These are phyloP conservation scores for Desoria tigrina DNA, from an alignment of 2,888 invertebrate genomes.

Conservation along the genomic window DNA sequence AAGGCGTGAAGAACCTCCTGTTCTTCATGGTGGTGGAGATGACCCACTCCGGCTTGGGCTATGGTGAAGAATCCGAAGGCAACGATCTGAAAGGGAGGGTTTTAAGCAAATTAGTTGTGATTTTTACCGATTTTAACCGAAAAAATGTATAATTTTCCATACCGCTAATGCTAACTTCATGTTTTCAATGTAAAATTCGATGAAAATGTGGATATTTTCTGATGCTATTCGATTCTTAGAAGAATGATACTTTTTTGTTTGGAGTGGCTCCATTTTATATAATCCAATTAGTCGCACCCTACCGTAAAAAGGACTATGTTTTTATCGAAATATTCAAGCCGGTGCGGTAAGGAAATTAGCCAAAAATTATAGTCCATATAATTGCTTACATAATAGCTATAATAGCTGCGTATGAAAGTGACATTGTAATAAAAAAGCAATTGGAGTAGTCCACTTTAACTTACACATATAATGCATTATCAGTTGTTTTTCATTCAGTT, in stretches of 20 bases:
- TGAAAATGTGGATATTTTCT: not conserved
- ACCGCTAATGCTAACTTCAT: not conserved
- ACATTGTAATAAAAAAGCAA: too few species aligned
- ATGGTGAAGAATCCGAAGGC: slow-evolving; percentile 13
- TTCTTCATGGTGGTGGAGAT: slow-evolving; percentile 24
- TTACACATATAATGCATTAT: too few species aligned
- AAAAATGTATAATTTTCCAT: too few species aligned
- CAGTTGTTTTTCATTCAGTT: too few species aligned
- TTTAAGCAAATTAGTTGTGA: not conserved
- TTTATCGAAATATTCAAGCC: too few species aligned
- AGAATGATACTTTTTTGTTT: not conserved
- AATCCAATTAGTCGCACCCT: not conserved
- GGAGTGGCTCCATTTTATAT: not conserved
- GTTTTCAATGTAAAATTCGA: not conserved
- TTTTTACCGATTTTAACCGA: too few species aligned
- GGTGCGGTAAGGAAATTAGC: too few species aligned
- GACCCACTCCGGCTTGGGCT: slow-evolving; percentile 28
- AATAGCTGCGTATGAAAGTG: too few species aligned
- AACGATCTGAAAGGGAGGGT: not conserved
- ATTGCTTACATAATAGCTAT: too few species aligned
- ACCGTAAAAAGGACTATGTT: not conserved
- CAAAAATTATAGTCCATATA: too few species aligned
- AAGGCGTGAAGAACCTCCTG: slow-evolving; percentile 24
- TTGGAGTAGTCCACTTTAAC: too few species aligned
- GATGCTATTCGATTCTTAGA: too few species aligned